Conservation (phyloP, 2,113 vertebrate genomes). For the Seriola dumerili region DNA sequence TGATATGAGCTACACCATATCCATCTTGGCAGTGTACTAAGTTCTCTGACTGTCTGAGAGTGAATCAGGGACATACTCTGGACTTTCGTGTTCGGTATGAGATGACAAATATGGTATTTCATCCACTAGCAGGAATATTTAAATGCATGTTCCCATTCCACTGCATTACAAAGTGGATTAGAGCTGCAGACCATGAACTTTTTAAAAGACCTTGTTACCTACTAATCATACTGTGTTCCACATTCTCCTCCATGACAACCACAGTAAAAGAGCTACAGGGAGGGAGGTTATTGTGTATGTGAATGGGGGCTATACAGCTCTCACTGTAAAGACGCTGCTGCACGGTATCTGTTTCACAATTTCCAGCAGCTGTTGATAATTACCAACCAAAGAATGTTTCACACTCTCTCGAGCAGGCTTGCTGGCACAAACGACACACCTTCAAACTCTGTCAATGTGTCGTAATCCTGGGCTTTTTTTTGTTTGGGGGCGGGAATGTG, state of each 20-base stretch:
- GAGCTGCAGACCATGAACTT: conserved; percentile 50
- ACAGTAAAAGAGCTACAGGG: conserved; percentile 42
- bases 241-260: conserved; percentile 44
- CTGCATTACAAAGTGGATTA: conserved; percentile 51
- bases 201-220: conserved; percentile 56
- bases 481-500: conserved; percentile 15
- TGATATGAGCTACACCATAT: conserved; percentile 41
- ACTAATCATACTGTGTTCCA: conserved; percentile 58
- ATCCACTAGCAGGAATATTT: conserved; percentile 38
- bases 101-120: conserved; percentile 31
- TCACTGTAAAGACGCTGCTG: conserved; percentile 39
- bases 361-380: conserved; percentile 59
- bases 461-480: conserved; percentile 25
- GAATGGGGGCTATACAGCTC: conserved; percentile 17
- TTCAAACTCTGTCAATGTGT: conserved; percentile 36
- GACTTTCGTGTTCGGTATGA: conserved; percentile 28
- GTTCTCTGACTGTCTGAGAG: conserved; percentile 30
- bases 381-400: conserved; percentile 56
- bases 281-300: conserved; percentile 27
- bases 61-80: conserved; percentile 11
- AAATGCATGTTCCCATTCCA: conserved; percentile 47
- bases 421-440: conserved; percentile 28
- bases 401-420: conserved; percentile 38
- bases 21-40: conserved; percentile 45
- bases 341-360: conserved; percentile 58